Conservation (phyloP, 2,113 vertebrate genomes). For the Numida meleagris region DNA sequence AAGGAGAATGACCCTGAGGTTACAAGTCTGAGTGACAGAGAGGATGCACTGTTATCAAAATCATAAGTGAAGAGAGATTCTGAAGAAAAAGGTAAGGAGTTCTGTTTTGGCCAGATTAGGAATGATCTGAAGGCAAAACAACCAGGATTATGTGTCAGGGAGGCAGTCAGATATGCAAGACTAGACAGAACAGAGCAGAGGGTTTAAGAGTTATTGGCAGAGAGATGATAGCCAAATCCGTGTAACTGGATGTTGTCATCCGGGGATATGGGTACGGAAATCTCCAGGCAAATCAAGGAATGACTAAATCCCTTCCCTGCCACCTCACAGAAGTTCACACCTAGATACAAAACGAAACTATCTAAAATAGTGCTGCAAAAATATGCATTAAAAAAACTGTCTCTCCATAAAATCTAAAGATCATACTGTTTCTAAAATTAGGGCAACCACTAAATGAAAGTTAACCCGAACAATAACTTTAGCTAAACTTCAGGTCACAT, state of each 20-base stretch:
- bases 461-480: constrained; percentile 76
- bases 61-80: constrained; percentile 23
- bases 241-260: constrained; percentile 56
- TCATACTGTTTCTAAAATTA: constrained; percentile 73
- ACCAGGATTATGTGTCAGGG: constrained; percentile 44
- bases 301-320: constrained; percentile 42
- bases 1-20: background rate
- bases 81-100: constrained; percentile 32
- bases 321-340: constrained; percentile 15
- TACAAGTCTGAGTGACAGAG: background rate
- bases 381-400: constrained; percentile 27
- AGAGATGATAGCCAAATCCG: constrained; percentile 34
- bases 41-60: constrained; percentile 18
- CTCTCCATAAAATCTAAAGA: constrained; percentile 72
- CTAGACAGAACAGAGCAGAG: constrained; percentile 28
- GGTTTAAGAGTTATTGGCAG: constrained; percentile 63
- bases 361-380: constrained; percentile 58
- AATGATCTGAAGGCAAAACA: constrained; percentile 62
- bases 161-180: constrained; percentile 53
- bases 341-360: constrained; percentile 29
- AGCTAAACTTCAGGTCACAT: constrained; percentile 74
- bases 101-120: constrained; percentile 63
- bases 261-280: constrained; percentile 20
- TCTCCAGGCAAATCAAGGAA: constrained; percentile 49
- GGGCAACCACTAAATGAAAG: constrained; percentile 73